phyloP scores from a whole-genome alignment of 1,140 invertebrate genomes.

The Lepidostoma basale region DNA sequence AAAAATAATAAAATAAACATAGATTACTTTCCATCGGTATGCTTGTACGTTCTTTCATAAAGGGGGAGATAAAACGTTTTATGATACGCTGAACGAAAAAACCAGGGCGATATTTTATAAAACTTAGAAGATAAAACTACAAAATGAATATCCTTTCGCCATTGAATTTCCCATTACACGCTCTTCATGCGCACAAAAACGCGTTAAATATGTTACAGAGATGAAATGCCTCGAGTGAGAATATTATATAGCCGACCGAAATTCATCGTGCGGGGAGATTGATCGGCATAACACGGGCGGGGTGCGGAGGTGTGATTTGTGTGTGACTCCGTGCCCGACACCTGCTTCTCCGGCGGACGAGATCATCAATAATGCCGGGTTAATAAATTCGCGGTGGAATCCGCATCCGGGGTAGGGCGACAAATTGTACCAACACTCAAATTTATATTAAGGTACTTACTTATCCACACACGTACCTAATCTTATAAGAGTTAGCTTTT shows the following conservation, averaged over 20 bases:
- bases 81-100: too few relatives aligned
- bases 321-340: background rate
- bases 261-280: conserved; percentile 26
- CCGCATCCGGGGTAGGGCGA: background rate
- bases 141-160: background rate
- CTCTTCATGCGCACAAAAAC: conserved; percentile 8
- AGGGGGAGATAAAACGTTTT: too few relatives aligned
- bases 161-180: background rate
- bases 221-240: conserved; percentile 12
- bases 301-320: conserved; percentile 11
- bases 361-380: conserved; percentile 8
- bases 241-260: conserved; percentile 1
- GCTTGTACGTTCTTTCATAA: too few relatives aligned
- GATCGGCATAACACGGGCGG: background rate
- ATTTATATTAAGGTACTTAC: too few relatives aligned
- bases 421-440: background rate
- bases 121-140: too few relatives aligned
- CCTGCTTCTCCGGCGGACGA: background rate
- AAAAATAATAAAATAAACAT: too few relatives aligned
- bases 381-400: background rate
- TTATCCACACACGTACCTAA: too few relatives aligned
- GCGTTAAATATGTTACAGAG: conserved; percentile 13
- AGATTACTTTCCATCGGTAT: too few relatives aligned
- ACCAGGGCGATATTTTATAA: too few relatives aligned
- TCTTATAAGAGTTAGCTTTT: too few relatives aligned